Evolutionary conservation across 2,888 invertebrate genomes (phyloP).

Genomic region (Ferrisia virgata): DNA sequence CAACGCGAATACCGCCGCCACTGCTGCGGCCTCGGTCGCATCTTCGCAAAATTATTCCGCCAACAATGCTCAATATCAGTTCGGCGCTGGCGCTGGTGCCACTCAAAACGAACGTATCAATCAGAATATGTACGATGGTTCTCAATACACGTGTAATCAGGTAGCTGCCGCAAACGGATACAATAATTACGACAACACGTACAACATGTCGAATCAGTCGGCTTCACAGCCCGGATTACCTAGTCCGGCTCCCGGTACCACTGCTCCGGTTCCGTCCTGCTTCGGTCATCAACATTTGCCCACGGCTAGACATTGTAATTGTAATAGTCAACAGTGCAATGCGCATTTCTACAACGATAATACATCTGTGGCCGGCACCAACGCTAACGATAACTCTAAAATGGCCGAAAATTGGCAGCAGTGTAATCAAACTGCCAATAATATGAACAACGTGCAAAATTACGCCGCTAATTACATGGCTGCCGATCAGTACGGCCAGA

Average conservation of each 20-base stretch:
- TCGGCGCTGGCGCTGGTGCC: too few species aligned
- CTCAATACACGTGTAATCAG: not conserved
- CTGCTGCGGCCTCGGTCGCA: not conserved
- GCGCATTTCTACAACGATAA: conserved; percentile 48
- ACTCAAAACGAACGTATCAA: not conserved
- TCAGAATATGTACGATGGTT: not conserved
- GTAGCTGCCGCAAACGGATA: not conserved
- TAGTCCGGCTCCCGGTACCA: conserved; percentile 51
- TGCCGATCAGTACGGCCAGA: not conserved
- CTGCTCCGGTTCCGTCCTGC: conserved; percentile 49
- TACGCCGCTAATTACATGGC: not conserved
- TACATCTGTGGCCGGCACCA: not conserved
- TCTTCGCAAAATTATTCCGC: not conserved
- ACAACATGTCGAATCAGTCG: conserved; percentile 26
- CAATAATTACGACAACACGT: not conserved
- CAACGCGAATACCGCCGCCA: conserved; percentile 11
- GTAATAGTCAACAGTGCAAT: conserved; percentile 51
- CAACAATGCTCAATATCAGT: conserved; percentile 1
- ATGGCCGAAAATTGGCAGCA: conserved; percentile 7
- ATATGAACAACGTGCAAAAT: conserved; percentile 11
- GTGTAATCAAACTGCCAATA: not conserved
- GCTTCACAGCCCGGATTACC: conserved; percentile 39
- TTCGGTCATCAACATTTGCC: conserved; percentile 47
- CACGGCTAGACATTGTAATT: conserved; percentile 50
- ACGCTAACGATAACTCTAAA: not conserved